Base-by-base conservation (phyloP, 2,888 invertebrate species). In the Acleris cristana region DNA sequence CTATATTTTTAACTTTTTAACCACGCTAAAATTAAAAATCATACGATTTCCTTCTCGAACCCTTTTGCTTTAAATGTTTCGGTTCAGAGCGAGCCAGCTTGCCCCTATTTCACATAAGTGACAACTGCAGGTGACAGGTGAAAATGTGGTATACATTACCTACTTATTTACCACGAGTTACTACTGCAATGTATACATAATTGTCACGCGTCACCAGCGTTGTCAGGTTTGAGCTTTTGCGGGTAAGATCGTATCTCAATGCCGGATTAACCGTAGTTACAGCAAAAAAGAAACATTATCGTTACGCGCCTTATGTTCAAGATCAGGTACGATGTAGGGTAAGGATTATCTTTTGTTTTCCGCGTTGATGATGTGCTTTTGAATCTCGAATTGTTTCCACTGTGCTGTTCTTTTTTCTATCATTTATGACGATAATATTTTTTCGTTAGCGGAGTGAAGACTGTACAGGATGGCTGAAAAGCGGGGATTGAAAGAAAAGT, bases 401-500 rank as follows among this genome's bases (percentile, higher is more conserved):
- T 34, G 34, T 51, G 10, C 6, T 56, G 40, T 44, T 26, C 26
- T 1, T 26, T 26, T 56, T 44, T 8, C 8, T 56, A 18, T 56
- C 16, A 0, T 40, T 44, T 48, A 1, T n/a, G 48, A 3, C 2
- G 1, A 1, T 5, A 14, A 45, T n/a, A 5, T 45, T 14, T 45
- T 45, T 64, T 8, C 7, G 45, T 30, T 58, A 34, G 23, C 21
- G 60, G 55, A 66, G 44, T 21, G 51, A 66, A 26, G 51, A 56
- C 34, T 49, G 26, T 61, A 48, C 53, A 63, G 59, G 48, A 14
- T 16, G 19, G 60, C 44, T 56, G 40, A 49, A 48, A 23, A 53
- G 66, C 52, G 60, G 63, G 64, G 26, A 72, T 72, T 74, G 74
- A 74, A 74, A 81, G 71, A 81, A 65, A 76, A 70, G 80, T 84